Conservation (phyloP, 2,888 invertebrate genomes). For the Aradus depressus region DNA sequence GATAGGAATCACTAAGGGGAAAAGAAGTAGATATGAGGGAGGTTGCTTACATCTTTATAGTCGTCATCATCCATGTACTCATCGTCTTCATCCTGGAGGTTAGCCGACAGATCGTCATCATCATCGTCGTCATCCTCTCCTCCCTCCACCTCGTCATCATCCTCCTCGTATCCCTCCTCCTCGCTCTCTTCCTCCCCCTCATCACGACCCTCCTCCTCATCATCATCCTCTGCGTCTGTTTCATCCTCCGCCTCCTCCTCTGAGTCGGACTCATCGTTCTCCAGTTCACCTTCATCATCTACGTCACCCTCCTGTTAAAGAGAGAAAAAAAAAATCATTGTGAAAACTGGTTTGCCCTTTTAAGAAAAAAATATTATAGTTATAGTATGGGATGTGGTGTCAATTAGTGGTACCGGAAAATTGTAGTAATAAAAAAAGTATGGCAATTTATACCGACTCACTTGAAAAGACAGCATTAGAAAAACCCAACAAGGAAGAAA, state of each 20-base stretch:
- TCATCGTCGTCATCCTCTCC: constrained; percentile 42
- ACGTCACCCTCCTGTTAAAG: constrained; percentile 9
- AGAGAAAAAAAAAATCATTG: not conserved
- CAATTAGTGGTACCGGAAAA: too few species aligned
- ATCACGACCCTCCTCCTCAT: constrained; percentile 30
- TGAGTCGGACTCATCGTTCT: constrained; percentile 34
- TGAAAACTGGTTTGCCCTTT: too few species aligned
- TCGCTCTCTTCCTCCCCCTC: constrained; percentile 32
- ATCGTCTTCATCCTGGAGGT: constrained; percentile 37
- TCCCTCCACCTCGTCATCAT: constrained; percentile 41
- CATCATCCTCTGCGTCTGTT: constrained; percentile 29
- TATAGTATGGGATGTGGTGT: too few species aligned
- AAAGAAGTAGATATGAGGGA: too few species aligned
- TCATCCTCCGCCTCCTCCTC: constrained; percentile 36
- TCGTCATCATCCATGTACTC: constrained; percentile 39
- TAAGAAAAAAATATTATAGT: too few species aligned
- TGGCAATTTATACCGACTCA: too few species aligned
- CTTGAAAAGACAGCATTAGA: too few species aligned
- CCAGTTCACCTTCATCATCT: constrained; percentile 18
- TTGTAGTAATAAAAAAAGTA: too few species aligned
- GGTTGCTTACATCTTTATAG: constrained; percentile 20
- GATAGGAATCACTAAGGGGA: too few species aligned
- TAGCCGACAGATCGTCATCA: constrained; percentile 35
- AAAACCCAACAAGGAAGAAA: too few species aligned
- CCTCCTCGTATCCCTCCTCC: constrained; percentile 37